Evolutionary conservation across 2,888 invertebrate genomes (phyloP), one percentile per base, ranked within the genome.

Genomic region (Tuberolachnus salignus): DNA sequence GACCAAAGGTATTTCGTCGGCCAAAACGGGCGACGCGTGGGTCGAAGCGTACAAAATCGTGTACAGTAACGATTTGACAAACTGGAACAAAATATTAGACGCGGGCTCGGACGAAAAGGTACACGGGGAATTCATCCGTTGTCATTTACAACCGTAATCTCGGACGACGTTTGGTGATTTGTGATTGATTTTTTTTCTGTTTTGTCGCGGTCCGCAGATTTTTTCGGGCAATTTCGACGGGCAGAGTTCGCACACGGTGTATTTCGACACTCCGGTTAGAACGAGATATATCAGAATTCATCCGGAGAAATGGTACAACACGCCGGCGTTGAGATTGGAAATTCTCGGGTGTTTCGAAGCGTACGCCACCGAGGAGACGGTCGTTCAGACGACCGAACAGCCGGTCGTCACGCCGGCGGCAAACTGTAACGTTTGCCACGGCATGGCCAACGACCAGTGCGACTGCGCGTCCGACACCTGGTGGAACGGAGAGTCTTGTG

Each of bases 401-500:
- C 64, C 80, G 10, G 23, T 80, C 1, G 61, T 11, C 81, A 80
- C n/a, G n/a, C n/a, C n/a, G n/a, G n/a, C n/a, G n/a, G n/a, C n/a
- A 23, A 80, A 81, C 23, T 85, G 85, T 71, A 81, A 82, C 13
- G 80, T 84, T 4, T 86, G 86, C 81, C 84, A 85, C 11, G 85
- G 85, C 42, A 82, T 85, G 8, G 66, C 21, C 1, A 13, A n/a
- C 8, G 16, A 51, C 13, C 51, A 61, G 80, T 84, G 82, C 82
- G 81, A 83, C 81, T 90, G 92, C 83, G 86, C 87, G 57, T 82
- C 86, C 72, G 86, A 87, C 4, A 84, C 88, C 19, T 91, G 89
- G 87, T 94, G 92, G 89, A 90, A 94, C 86, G 94, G 94, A 13
- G 87, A 88, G 82, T 86, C 86, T 81, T 95, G 95, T 85, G 91